A percentile compares a stretch with the other conserved stretches of the same genome.
phyloP scores from a whole-genome alignment of 2,113 vertebrate genomes.

The Brachyistius frenatus region DNA sequence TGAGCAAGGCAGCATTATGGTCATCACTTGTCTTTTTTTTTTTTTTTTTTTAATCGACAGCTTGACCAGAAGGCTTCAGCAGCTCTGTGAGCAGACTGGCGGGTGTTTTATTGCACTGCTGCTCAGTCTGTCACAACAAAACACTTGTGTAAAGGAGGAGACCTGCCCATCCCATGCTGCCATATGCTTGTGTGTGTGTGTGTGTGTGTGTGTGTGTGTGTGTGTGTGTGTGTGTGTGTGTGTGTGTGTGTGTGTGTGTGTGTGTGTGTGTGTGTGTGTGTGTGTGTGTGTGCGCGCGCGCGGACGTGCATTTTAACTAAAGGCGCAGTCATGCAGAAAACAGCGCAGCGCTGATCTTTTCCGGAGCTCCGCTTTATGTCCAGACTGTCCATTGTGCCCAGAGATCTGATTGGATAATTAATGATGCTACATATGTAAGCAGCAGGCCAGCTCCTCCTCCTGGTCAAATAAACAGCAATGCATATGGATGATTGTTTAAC shows the following conservation, averaged over 20 bases:
- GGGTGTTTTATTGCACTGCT: slow-evolving; percentile 70
- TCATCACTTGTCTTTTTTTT: slow-evolving; percentile 10
- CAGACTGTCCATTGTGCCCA: slow-evolving; percentile 62
- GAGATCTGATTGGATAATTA: slow-evolving; percentile 81
- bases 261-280: too few species aligned
- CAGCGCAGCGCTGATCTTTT: slow-evolving; percentile 71
- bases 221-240: not conserved
- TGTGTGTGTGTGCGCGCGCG: not conserved
- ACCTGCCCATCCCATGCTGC: slow-evolving; percentile 63
- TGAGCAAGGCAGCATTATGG: slow-evolving; percentile 9
- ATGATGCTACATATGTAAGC: slow-evolving; percentile 78
- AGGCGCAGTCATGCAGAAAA: slow-evolving; percentile 84
- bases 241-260: not conserved
- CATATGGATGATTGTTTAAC: slow-evolving; percentile 23
- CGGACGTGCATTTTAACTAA: slow-evolving; percentile 58
- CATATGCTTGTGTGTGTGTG: slow-evolving; percentile 47
- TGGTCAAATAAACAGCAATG: slow-evolving; percentile 36
- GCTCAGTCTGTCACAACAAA: slow-evolving; percentile 66
- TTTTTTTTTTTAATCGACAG: slow-evolving; percentile 1
- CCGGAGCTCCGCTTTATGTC: slow-evolving; percentile 59
- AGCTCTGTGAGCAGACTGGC: slow-evolving; percentile 45
- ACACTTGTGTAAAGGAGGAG: slow-evolving; percentile 55
- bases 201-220: slow-evolving; percentile 21
- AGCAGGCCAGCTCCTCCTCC: slow-evolving; percentile 20
- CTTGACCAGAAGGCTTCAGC: slow-evolving; percentile 51